A percentile compares a stretch with the other conserved stretches of the same genome.
These are phyloP conservation scores for Chrysocyon brachyurus DNA, from an alignment of 2,797 vertebrate species.

Conservation along the genomic window DNA sequence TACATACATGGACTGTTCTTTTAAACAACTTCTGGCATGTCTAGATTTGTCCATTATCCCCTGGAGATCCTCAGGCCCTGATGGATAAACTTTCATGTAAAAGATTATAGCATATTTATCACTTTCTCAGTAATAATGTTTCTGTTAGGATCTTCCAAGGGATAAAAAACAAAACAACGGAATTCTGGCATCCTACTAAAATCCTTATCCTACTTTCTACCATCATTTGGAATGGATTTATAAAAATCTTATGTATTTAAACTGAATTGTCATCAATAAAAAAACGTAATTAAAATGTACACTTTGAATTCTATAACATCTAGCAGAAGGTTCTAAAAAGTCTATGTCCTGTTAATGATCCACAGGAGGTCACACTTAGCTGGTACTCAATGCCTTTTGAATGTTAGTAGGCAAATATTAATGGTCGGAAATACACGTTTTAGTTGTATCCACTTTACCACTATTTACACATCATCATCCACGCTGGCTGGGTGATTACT, in stretches of 20 bases:
- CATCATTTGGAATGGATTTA: not conserved
- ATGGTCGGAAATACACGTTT: conserved; percentile 7
- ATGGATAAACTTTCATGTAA: not conserved
- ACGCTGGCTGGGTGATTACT: conserved; percentile 74
- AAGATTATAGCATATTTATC: not conserved
- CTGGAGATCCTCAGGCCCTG: not conserved
- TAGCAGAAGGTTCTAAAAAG: not conserved
- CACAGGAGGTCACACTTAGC: not conserved
- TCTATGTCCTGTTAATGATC: not conserved
- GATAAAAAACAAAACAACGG: not conserved
- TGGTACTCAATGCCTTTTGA: not conserved
- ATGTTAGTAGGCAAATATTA: not conserved
- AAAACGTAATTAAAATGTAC: not conserved
- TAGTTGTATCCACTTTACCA: conserved; percentile 67
- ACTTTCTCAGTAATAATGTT: conserved; percentile 4
- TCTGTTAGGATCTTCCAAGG: not conserved
- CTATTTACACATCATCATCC: conserved; percentile 67
- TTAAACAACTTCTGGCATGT: not conserved
- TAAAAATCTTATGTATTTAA: not conserved
- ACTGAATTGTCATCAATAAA: not conserved
- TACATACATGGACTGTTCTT: not conserved
- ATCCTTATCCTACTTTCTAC: not conserved
- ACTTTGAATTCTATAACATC: not conserved
- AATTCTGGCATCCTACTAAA: not conserved
- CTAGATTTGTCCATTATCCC: not conserved